phyloP scores from a whole-genome alignment of 2,113 vertebrate genomes.

The Austrofundulus limnaeus region DNA sequence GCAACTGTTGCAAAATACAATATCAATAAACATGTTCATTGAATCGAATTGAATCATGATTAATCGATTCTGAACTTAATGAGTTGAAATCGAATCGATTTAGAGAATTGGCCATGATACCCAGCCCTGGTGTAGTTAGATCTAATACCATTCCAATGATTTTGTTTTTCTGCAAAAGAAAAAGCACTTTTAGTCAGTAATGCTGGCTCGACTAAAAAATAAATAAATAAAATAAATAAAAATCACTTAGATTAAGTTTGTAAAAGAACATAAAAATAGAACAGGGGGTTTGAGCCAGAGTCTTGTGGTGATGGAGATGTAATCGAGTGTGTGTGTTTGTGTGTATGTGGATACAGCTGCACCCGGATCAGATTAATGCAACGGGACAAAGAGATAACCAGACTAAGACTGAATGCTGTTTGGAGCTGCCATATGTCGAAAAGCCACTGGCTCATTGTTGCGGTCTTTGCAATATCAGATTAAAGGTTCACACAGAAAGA shows the following conservation, averaged over 20 bases:
- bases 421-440: no score
- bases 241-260: slow-evolving; percentile 58
- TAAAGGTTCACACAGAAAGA: no score
- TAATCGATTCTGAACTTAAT: no score
- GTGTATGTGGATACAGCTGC: slow-evolving; percentile 12
- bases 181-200: slow-evolving; percentile 90
- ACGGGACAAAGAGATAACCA: slow-evolving; percentile 22
- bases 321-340: no score
- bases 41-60: no score
- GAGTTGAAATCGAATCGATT: no score
- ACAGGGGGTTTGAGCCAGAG: slow-evolving; percentile 64
- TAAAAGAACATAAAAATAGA: slow-evolving; percentile 56
- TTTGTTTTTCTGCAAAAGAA: slow-evolving; percentile 36
- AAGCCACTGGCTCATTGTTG: no score
- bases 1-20: no score
- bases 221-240: slow-evolving; percentile 64
- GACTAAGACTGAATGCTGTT: not conserved
- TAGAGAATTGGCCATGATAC: no score
- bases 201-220: slow-evolving; percentile 72
- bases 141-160: slow-evolving; percentile 84
- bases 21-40: no score
- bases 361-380: slow-evolving; percentile 16
- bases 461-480: no score
- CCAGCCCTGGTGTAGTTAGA: no score
- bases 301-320: slow-evolving; percentile 66